These are phyloP conservation scores for Perca fluviatilis DNA, from an alignment of 2,113 vertebrate species.

Conservation along the genomic window DNA sequence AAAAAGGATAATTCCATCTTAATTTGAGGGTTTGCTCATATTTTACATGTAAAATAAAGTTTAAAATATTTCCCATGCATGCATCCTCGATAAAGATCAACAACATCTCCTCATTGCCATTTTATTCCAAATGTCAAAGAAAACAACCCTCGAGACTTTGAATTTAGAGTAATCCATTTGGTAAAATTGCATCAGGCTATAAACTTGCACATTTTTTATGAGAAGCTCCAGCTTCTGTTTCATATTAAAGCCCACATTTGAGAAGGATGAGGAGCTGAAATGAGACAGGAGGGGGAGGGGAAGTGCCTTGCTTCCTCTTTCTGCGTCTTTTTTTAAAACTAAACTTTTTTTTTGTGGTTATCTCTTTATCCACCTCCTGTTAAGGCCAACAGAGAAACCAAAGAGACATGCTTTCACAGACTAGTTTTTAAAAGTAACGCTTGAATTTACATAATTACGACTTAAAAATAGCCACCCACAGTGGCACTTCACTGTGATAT, in stretches of 20 bases:
- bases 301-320: slow-evolving; percentile 25
- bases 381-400: background rate
- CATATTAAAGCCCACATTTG: background rate
- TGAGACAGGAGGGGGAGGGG: background rate
- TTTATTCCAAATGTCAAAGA: slow-evolving; percentile 9
- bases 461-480: background rate
- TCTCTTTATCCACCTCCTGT: background rate
- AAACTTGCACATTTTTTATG: background rate
- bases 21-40: slow-evolving; percentile 3
- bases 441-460: background rate
- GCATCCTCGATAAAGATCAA: background rate
- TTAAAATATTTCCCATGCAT: background rate
- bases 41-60: slow-evolving; percentile 6
- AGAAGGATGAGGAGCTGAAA: background rate
- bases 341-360: background rate
- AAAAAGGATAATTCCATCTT: background rate
- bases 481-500: background rate
- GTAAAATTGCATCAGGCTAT: slow-evolving; percentile 12
- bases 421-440: background rate
- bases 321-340: background rate
- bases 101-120: background rate
- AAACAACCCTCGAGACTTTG: background rate
- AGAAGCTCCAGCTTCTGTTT: background rate
- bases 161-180: slow-evolving; percentile 1
- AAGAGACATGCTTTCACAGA: background rate